These are phyloP conservation scores for Chloebia gouldiae DNA, from an alignment of 2,113 vertebrate species.

Conservation along the genomic window DNA sequence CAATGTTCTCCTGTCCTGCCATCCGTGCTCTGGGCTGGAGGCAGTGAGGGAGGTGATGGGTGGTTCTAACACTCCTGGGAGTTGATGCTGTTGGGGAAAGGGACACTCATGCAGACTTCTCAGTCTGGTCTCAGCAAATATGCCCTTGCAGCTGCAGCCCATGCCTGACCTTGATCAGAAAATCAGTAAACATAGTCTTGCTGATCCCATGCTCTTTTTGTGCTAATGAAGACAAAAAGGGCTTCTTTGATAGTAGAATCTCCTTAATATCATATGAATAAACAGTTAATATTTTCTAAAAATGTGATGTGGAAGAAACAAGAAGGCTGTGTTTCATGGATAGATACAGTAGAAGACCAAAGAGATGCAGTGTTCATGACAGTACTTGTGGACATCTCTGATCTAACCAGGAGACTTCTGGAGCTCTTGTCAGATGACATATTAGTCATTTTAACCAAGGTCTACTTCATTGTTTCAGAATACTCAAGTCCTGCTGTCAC, in stretches of 20 bases:
- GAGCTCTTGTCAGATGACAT: not conserved
- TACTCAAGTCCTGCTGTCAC: not conserved
- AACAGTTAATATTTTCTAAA: not conserved
- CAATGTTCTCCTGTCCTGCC: not conserved
- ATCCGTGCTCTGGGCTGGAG: not conserved
- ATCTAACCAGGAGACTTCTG: not conserved
- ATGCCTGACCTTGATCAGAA: not conserved
- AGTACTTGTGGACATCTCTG: not conserved
- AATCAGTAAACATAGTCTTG: not conserved
- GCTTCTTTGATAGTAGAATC: not conserved
- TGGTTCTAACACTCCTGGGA: not conserved
- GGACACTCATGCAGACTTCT: not conserved
- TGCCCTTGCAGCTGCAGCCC: not conserved
- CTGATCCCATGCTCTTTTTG: not conserved
- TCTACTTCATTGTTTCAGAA: not conserved
- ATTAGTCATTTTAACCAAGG: not conserved
- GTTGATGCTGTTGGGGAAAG: not conserved
- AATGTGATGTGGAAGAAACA: not conserved
- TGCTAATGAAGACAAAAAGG: not conserved
- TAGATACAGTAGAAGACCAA: not conserved
- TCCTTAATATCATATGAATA: not conserved
- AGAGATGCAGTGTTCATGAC: not conserved
- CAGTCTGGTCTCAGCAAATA: not conserved
- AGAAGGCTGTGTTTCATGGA: not conserved
- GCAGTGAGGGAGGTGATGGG: not conserved